Evolutionary conservation across 2,888 invertebrate species (phyloP).

Genomic region (Microctonus hyperodae): DNA sequence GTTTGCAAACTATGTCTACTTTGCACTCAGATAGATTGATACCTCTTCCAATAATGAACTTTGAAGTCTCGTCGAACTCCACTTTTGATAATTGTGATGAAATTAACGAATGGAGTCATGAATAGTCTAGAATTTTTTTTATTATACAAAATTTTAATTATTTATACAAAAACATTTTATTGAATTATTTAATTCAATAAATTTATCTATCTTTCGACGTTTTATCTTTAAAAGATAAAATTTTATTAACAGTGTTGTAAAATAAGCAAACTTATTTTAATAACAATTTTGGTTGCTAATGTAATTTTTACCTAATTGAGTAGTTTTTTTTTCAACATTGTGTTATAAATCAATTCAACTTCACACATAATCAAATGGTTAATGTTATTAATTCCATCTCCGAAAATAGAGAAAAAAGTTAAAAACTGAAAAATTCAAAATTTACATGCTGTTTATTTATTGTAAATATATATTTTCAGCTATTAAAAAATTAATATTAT

Average conservation of each 20-base stretch:
- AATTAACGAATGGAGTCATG: conserved; percentile 16
- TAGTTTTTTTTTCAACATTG: not conserved
- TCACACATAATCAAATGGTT: not conserved
- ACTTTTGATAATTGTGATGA: not conserved
- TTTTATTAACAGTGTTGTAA: conserved; percentile 30
- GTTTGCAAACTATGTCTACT: not conserved
- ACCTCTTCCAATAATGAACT: not conserved
- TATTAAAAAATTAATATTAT: conserved; percentile 7
- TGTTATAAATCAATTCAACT: not conserved
- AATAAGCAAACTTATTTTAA: conserved; percentile 26
- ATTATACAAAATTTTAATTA: conserved; percentile 50
- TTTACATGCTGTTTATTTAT: not conserved
- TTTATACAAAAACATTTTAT: conserved; percentile 53
- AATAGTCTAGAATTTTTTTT: conserved; percentile 45
- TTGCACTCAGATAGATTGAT: not conserved
- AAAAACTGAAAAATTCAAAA: not conserved
- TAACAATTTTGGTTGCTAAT: conserved; percentile 24
- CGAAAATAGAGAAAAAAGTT: not conserved
- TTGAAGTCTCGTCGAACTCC: not conserved
- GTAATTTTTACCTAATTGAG: not conserved
- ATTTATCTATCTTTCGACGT: not conserved
- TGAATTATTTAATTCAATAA: conserved; percentile 29
- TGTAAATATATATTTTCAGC: not conserved
- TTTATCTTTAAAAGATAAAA: conserved; percentile 22
- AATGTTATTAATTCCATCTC: not conserved